Evolutionary conservation across 1,140 invertebrate genomes (phyloP), one percentile per base, ranked within the genome.

Genomic region (Ganaspis sp.): DNA sequence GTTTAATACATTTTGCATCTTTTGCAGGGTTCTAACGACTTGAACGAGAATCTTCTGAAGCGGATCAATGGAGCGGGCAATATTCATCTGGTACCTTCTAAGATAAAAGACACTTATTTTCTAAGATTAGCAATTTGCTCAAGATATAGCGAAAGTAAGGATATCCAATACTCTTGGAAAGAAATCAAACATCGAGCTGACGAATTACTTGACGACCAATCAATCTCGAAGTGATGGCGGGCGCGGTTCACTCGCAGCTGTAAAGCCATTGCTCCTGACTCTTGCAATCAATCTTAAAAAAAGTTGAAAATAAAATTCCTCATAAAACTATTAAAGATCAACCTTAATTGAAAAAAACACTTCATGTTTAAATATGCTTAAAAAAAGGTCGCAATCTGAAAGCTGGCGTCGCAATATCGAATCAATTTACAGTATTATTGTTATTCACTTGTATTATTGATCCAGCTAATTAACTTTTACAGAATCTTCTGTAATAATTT

Each of bases 51-150:
- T 0, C 90, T 99, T 0, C 88, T 98, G 53, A 96, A 97, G 85
- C 93, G 93, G 58, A 96, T 99, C 58, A 99, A 99, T 86, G 95
- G 95, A 0, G 95, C 97, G 42, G 96, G 97, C 19, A 95, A 97
- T 82, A 99, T 99, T 78, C 97, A 99, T 90, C 92, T 99, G 75
- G 97, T 99, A 0, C 97, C 98, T 0, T 96, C 97, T 0, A 97
- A 97, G 87, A 95, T 98, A 34, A 92, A 94, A 15, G 95, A 95
- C 77, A 92, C 92, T 0, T 99, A 96, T 87, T 98, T 99, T 90
- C 92, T 99, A 11, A 94, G 98, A 42, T 93, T 99, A 85, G 97
- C 97, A 0, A 93, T 99, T 70, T 99, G 98, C 86, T 97, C 97
- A 1, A 93, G 96, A 40, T 95, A 93, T 81, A 97, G 96, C 5